Conservation (phyloP, 2,797 vertebrate genomes). For the Clarias fuscus region DNA sequence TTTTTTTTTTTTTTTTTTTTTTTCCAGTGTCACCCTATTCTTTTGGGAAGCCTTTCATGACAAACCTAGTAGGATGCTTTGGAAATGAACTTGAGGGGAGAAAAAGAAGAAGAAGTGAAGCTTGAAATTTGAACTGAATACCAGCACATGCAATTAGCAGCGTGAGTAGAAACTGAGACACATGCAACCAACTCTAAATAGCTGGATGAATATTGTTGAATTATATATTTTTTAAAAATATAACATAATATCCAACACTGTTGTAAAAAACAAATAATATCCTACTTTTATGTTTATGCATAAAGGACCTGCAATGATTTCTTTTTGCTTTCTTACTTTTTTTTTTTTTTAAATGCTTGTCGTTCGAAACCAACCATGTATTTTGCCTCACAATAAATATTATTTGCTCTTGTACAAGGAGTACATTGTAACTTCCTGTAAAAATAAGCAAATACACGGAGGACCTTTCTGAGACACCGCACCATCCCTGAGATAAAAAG, state of each 20-base stretch:
- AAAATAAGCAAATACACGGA: neutral
- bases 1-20: neutral
- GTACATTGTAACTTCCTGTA: neutral
- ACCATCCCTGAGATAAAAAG: neutral
- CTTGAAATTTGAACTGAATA: slow-evolving; percentile 7
- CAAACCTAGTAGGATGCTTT: slow-evolving; percentile 3
- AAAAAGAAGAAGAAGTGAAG: neutral
- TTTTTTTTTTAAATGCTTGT: neutral
- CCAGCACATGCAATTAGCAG: slow-evolving; percentile 10
- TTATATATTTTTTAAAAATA: neutral
- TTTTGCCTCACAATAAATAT: neutral
- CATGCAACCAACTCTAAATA: neutral
- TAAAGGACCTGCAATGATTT: neutral
- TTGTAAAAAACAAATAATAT: neutral
- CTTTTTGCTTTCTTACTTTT: too few species aligned
- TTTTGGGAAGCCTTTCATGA: slow-evolving; percentile 20
- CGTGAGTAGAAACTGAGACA: neutral
- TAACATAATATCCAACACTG: neutral
- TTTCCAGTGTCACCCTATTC: slow-evolving; percentile 23
- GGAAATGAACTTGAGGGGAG: neutral
- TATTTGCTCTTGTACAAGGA: neutral
- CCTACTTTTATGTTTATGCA: neutral
- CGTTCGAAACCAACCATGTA: neutral
- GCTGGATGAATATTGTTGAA: neutral
- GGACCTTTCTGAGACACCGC: neutral